Evolutionary conservation across 1,140 invertebrate species (phyloP), one percentile per base, ranked within the genome.

Genomic region (Phymastichus coffea): DNA sequence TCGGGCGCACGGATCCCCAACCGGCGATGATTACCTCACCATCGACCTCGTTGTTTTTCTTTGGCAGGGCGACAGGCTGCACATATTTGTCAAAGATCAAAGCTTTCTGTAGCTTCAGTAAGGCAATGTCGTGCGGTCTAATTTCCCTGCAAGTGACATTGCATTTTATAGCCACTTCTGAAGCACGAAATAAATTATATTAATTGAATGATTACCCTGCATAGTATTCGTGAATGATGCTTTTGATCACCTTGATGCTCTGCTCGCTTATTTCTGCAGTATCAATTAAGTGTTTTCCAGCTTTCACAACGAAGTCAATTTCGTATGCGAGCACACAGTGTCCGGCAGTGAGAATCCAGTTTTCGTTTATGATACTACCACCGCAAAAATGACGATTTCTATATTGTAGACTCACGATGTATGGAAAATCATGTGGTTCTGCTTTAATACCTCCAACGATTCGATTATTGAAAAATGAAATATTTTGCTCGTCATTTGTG

Each of bases 121-220:
- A 44, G 26, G 85, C 86, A 56, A 89, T 84, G 65, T 90, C 88
- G 59, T 84, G 81, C 17, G 80, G 79, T 17, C 71, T 78, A 4
- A 84, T 81, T 7, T 77, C 77, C 15, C 77, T 78, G 62, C 10
- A 68, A 68, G 12, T n/a, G n/a, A n/a, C n/a, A n/a, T n/a, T n/a
- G n/a, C n/a, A n/a, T n/a, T n/a, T n/a, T n/a, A n/a, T n/a, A n/a
- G n/a, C n/a, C n/a, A n/a, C n/a, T n/a, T n/a, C n/a, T n/a, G n/a
- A n/a, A n/a, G n/a, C n/a, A n/a, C n/a, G 28, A 33, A 60, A 25
- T 41, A 49, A 23, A 46, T 10, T 26, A 15, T 33, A 46, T 49
- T 7, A 33, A 7, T 7, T 7, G 28, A 25, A 43, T 25, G 7
- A 30, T 73, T 69, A 82, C 80, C 82, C 78, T 15, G 46, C n/a